Conservation (phyloP, 2,113 vertebrate species). For the Dascyllus trimaculatus region DNA sequence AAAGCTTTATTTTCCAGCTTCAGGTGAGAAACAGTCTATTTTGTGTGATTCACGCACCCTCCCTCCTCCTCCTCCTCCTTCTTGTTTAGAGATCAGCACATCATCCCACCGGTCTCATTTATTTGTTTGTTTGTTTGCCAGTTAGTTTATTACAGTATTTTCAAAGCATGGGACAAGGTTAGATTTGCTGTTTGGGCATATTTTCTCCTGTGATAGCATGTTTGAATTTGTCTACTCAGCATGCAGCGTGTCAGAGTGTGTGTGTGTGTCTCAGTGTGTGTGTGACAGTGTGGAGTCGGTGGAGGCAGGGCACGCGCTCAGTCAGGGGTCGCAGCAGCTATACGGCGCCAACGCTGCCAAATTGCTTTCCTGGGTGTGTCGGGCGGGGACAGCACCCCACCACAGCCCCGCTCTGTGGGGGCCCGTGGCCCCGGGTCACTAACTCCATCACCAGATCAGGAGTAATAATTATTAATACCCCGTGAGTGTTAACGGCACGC, state of each 20-base stretch:
- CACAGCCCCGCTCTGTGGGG: neutral
- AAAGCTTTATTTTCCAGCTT: slow-evolving; percentile 30
- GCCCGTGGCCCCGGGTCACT: slow-evolving; percentile 79
- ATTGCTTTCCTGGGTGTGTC: slow-evolving; percentile 79
- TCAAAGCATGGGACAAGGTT: slow-evolving; percentile 68
- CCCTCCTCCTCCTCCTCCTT: neutral
- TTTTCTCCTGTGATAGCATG: slow-evolving; percentile 86
- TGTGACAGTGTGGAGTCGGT: slow-evolving; percentile 62
- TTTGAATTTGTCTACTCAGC: slow-evolving; percentile 87
- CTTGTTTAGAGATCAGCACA: slow-evolving; percentile 58
- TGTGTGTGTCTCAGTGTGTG: slow-evolving; percentile 54
- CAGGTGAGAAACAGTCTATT: slow-evolving; percentile 15
- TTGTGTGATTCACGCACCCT: neutral
- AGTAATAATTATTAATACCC: slow-evolving; percentile 85
- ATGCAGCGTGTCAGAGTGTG: slow-evolving; percentile 78
- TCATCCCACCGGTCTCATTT: slow-evolving; percentile 67
- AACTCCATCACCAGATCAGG: slow-evolving; percentile 84
- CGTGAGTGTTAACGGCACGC: slow-evolving; percentile 79
- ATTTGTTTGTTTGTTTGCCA: slow-evolving; percentile 81
- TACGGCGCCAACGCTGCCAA: slow-evolving; percentile 64
- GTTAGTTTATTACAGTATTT: slow-evolving; percentile 80
- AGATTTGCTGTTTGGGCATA: slow-evolving; percentile 84
- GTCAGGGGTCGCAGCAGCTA: slow-evolving; percentile 72
- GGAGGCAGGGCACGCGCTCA: slow-evolving; percentile 61
- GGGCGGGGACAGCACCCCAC: slow-evolving; percentile 16